Evolutionary conservation across 2,797 vertebrate genomes (phyloP), one percentile per base, ranked within the genome.

Genomic region (Melanotaenia trifasciata): DNA sequence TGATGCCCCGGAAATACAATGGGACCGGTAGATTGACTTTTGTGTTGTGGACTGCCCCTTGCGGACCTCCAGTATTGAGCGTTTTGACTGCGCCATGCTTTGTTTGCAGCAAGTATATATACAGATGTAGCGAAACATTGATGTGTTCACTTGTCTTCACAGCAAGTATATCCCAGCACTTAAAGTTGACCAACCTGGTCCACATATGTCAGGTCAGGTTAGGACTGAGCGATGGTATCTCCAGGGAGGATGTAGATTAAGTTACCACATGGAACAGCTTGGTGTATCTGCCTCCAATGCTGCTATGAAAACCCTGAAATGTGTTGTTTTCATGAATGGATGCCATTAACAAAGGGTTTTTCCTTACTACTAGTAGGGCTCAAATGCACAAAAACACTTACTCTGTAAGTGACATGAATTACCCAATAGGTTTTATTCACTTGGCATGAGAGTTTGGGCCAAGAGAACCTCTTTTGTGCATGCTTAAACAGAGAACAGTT

Each of bases 361-460:
- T 28, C 47, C 47, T 50, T 43, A 36, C 32, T 18, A 51, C n/a
- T 38, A 40, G 12, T 45, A 22, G 51, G 63, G 20, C 51, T 58
- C 24, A 9, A 24, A 2, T 18, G 22, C 24, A 58, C 22, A 63
- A 57, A 63, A 57, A 24, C 35, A 62, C 36, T 45, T 18, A 61
- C 54, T 67, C 58, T n/a, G 24, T 66, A 28, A 47, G 51, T 56
- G 36, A 67, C 70, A 64, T 36, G 12, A 51, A 54, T 18, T 38
- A 35, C 22, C 24, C 28, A 12, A 28, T 32, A 51, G 53, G 26
- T 56, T 56, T 30, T 22, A 26, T 16, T 64, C 38, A 45, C 51
- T 35, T 63, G 38, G 33, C 57, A 53, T 47, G 32, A 26, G 26
- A 58, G 38, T 66, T 57, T 26, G 60, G 22, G 22, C 47, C 4